Evolutionary conservation across 2,797 vertebrate species (phyloP).

Genomic region (Neomorphus geoffroyi): DNA sequence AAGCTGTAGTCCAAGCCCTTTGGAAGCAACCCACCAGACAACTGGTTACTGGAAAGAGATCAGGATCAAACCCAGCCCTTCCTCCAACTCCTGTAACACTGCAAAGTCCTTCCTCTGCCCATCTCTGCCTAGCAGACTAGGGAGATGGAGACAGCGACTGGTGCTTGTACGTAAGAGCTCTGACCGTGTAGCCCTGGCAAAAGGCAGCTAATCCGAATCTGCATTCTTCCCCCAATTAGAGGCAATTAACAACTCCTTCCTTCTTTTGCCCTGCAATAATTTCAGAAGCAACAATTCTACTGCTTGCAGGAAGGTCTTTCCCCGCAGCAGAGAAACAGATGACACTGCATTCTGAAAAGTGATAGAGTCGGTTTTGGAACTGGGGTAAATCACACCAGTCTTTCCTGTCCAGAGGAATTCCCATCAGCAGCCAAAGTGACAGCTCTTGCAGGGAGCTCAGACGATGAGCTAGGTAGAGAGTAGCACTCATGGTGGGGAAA

Average conservation of each 20-base stretch:
- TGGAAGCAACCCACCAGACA: not conserved
- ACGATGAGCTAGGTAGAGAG: not conserved
- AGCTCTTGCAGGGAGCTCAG: not conserved
- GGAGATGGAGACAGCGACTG: not conserved
- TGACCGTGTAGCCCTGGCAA: not conserved
- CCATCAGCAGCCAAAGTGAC: not conserved
- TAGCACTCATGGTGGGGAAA: not conserved
- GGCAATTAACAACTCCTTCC: not conserved
- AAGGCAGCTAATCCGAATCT: not conserved
- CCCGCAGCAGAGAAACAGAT: not conserved
- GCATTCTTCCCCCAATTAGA: not conserved
- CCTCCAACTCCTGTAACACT: not conserved
- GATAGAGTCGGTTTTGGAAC: not conserved
- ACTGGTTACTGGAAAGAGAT: not conserved
- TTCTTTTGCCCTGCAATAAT: not conserved
- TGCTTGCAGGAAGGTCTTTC: not conserved
- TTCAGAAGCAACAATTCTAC: not conserved
- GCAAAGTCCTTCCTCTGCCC: not conserved
- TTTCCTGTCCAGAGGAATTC: not conserved
- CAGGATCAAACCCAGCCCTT: not conserved
- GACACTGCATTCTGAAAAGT: not conserved
- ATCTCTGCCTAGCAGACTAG: not conserved
- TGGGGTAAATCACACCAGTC: not conserved
- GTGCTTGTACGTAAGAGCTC: not conserved
- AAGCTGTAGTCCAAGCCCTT: not conserved